Evolutionary conservation across 2,113 vertebrate species (phyloP).

Genomic region (Merops nubicus): DNA sequence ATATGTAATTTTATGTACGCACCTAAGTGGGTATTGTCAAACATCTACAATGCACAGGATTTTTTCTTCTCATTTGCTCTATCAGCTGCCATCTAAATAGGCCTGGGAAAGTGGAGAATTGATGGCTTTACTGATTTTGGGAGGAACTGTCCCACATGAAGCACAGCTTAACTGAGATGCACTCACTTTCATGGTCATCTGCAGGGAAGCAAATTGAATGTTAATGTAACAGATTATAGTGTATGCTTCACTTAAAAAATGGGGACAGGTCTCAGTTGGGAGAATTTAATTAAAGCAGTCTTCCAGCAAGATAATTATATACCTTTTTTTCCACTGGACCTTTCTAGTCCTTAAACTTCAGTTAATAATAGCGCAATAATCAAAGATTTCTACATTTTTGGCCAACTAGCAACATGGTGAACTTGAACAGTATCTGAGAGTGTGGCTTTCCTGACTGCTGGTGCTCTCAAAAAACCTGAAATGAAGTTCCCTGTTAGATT

Average conservation of each 20-base stretch:
- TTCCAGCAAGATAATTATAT: constrained; percentile 55
- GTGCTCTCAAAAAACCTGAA: neutral
- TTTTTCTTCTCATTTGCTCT: neutral
- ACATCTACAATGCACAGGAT: neutral
- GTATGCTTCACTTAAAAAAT: constrained; percentile 49
- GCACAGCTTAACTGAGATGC: neutral
- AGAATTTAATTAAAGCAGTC: constrained; percentile 68
- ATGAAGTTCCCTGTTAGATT: neutral
- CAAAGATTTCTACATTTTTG: neutral
- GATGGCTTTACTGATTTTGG: neutral
- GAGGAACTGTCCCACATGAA: neutral
- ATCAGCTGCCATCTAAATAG: neutral
- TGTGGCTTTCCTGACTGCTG: neutral
- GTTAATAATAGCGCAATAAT: constrained; percentile 37
- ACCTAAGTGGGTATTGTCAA: neutral
- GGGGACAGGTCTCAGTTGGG: constrained; percentile 45
- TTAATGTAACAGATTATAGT: constrained; percentile 25
- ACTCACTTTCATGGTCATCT: neutral
- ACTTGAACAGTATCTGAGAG: neutral
- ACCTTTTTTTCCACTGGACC: neutral
- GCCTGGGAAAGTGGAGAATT: neutral
- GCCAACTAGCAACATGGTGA: neutral
- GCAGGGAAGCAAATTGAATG: constrained; percentile 4
- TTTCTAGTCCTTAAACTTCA: constrained; percentile 26
- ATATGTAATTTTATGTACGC: neutral